A percentile compares a stretch with the other conserved stretches of the same genome.
These are phyloP conservation scores for Anadara kagoshimensis DNA, from an alignment of 1,140 invertebrate genomes.

Conservation along the genomic window DNA sequence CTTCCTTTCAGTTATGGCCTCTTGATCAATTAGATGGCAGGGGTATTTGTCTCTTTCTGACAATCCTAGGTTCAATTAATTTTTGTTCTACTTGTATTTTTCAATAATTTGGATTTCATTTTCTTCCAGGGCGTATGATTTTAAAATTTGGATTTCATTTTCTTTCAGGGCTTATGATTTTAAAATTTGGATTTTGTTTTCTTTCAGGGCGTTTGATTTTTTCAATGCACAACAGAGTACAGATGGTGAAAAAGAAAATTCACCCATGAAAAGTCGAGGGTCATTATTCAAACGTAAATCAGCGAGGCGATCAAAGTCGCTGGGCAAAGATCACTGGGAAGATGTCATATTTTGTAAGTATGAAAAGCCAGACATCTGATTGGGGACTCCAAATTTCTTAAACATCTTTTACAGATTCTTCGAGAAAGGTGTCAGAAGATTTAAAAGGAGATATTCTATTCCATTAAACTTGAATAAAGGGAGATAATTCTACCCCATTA, in stretches of 20 bases:
- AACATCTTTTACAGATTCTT: neutral
- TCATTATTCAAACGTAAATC: conserved; percentile 74
- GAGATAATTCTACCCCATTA: too few relatives aligned
- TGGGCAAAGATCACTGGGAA: conserved; percentile 96
- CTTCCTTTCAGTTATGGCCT: too few relatives aligned
- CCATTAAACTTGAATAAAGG: too few relatives aligned
- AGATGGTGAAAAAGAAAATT: conserved; percentile 71
- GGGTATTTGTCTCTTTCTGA: too few relatives aligned
- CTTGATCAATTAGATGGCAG: too few relatives aligned
- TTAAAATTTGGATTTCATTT: too few relatives aligned
- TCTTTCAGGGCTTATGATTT: too few relatives aligned
- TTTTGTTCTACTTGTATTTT: too few relatives aligned
- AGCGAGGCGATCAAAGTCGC: conserved; percentile 86
- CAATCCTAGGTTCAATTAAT: too few relatives aligned
- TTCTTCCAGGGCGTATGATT: conserved; percentile 81
- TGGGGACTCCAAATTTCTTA: neutral
- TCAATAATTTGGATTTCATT: neutral
- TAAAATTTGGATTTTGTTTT: conserved; percentile 7
- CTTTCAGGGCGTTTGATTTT: conserved; percentile 86
- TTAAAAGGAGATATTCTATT: too few relatives aligned
- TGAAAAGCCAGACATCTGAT: conserved; percentile 11
- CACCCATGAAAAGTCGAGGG: conserved; percentile 59
- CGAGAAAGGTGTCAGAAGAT: neutral
- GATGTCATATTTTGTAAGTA: conserved; percentile 88
- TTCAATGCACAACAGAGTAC: conserved; percentile 84